Evolutionary conservation across 92 coral and sea anemone species (phyloP).

Genomic region (Zoanthus sansibaricus): DNA sequence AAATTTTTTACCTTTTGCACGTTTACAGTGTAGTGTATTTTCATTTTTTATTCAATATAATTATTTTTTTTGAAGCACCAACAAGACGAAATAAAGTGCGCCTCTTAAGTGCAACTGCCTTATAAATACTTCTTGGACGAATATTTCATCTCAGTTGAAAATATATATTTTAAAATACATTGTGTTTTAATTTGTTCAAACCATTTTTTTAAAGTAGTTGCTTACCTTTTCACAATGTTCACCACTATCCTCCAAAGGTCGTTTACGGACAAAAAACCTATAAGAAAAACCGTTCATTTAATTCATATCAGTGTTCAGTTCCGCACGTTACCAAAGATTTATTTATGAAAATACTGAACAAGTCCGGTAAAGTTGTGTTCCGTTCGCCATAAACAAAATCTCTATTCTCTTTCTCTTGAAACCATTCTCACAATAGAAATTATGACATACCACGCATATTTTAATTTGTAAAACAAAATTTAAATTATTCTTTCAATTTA

Average conservation of each 20-base stretch:
- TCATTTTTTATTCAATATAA: no score
- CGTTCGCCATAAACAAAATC: neutral
- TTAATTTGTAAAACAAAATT: neutral
- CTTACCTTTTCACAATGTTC: conserved; percentile 2
- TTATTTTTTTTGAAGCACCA: no score
- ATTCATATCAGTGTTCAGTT: neutral
- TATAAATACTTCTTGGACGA: no score
- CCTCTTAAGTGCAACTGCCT: no score
- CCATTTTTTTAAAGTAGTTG: neutral
- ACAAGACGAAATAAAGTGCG: no score
- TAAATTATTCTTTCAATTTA: neutral
- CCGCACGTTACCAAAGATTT: neutral
- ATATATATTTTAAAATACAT: no score
- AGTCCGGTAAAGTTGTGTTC: no score
- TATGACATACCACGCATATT: neutral
- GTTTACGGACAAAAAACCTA: neutral
- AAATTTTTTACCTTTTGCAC: no score
- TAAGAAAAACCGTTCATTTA: neutral
- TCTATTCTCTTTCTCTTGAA: neutral
- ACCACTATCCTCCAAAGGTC: neutral
- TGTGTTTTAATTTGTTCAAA: no score
- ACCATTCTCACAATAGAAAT: neutral
- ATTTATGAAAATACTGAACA: neutral
- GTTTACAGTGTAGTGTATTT: no score
- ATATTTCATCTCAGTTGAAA: no score